Base-by-base conservation (phyloP, 2,113 vertebrate species). In the Saccopteryx leptura region DNA sequence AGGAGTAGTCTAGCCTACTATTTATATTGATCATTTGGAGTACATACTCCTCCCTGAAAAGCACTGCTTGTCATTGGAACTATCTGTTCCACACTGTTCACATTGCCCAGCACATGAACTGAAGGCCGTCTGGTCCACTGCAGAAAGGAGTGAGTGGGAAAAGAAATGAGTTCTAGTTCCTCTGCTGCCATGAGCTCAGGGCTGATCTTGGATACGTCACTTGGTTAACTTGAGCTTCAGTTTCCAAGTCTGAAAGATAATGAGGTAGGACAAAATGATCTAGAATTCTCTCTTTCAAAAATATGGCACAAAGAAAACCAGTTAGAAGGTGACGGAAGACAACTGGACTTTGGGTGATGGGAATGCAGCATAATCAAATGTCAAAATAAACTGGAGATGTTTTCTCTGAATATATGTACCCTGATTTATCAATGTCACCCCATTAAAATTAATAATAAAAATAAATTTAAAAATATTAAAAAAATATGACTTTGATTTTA, bases 401-500 rank as follows among this genome's bases (percentile, higher is more conserved):
- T 39, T 39, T 39, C 39, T 39, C 39, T 39, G 39, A 39, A 39
- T 3, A 39, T 39, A 39, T 39, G 39, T 39, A 39, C 39, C 39
- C 39, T 39, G 39, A 39, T 39, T 39, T 39, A 39, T 39, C 39
- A 39, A 39, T 39, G 39, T 39, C 39, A 39, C 39, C 39, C 39
- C 39, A 39, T 39, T 39, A 39, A 39, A 39, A 39, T 39, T 39
- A 39, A 39, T 39, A 39, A 39, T 39, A 39, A 39, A 39, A 39
- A 39, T 39, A 39, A 39, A 39, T 39, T 39, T 39, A 39, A 39
- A 39, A 39, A 39, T 39, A 39, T 39, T 39, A 39, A 39, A 74
- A 76, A 88, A 94, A 50, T 69, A 66, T 11, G 21, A 50, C 19
- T 95, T 88, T n/a, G 21, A 86, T 60, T 71, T 85, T 83, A 82